A percentile compares a stretch with the other conserved stretches of the same genome.
These are phyloP conservation scores for Ceryle rudis DNA, from an alignment of 2,797 vertebrate genomes.

Conservation along the genomic window DNA sequence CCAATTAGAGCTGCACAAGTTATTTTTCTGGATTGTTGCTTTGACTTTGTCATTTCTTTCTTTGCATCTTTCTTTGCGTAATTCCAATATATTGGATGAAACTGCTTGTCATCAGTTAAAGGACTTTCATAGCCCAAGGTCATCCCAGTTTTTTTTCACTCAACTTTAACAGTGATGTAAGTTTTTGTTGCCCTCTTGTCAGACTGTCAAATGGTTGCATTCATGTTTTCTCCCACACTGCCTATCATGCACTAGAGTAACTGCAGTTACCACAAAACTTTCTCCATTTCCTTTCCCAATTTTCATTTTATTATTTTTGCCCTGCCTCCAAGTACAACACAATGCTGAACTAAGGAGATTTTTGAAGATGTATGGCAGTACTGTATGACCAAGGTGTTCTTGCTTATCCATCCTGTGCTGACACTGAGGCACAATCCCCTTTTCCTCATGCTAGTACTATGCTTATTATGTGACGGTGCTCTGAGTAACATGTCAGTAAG, in stretches of 20 bases:
- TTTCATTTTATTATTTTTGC: neutral
- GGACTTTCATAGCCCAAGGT: neutral
- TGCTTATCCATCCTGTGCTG: neutral
- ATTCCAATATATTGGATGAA: neutral
- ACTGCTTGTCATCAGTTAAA: neutral
- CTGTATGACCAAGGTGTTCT: neutral
- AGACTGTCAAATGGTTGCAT: neutral
- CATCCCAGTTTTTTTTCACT: neutral
- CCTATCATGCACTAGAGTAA: neutral
- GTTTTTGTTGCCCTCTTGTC: neutral
- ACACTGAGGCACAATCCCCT: neutral
- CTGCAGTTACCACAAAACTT: neutral
- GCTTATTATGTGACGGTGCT: neutral
- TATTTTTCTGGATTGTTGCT: neutral
- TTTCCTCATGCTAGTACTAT: neutral
- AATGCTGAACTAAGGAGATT: neutral
- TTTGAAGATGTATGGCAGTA: neutral
- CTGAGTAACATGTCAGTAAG: neutral
- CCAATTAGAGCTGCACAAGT: neutral
- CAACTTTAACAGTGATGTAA: neutral
- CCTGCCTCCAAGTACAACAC: neutral
- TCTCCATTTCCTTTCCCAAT: neutral
- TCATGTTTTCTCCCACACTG: rapidly evolving
- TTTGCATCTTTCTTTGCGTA: rapidly evolving
- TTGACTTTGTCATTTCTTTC: neutral